A percentile compares a stretch with the other conserved stretches of the same genome.
Evolutionary conservation across 2,113 vertebrate species (phyloP).

Genomic region (Microcebus ravelobensis): DNA sequence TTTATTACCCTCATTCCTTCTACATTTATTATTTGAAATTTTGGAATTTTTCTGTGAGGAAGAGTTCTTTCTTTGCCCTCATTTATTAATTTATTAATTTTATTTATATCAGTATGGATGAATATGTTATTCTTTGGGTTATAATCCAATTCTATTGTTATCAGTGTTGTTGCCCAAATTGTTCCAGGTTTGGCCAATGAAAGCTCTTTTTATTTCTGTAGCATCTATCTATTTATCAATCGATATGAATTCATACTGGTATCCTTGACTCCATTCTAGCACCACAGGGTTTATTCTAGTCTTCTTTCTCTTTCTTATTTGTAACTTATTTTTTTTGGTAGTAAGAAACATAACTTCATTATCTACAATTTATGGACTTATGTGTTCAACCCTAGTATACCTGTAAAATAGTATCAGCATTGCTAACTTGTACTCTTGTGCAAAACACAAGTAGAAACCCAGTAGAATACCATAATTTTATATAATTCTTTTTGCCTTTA

Average conservation of each 20-base stretch:
- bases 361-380: neutral
- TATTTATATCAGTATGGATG: neutral
- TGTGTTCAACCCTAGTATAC: neutral
- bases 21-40: constrained; percentile 15
- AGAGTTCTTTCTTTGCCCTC: neutral
- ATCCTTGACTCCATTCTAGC: neutral
- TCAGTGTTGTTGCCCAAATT: neutral
- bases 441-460: neutral
- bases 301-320: neutral
- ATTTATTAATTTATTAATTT: neutral
- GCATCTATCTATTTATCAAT: neutral
- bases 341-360: neutral
- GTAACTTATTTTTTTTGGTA: neutral
- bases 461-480: neutral
- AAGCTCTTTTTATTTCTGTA: neutral
- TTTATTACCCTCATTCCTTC: neutral
- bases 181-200: neutral
- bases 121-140: neutral
- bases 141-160: neutral
- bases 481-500: neutral
- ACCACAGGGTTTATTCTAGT: neutral
- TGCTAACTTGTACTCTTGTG: neutral
- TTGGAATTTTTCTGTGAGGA: neutral
- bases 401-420: neutral
- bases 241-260: neutral